phyloP scores from a whole-genome alignment of 2,888 invertebrate species.

The Tiphia femorata region DNA sequence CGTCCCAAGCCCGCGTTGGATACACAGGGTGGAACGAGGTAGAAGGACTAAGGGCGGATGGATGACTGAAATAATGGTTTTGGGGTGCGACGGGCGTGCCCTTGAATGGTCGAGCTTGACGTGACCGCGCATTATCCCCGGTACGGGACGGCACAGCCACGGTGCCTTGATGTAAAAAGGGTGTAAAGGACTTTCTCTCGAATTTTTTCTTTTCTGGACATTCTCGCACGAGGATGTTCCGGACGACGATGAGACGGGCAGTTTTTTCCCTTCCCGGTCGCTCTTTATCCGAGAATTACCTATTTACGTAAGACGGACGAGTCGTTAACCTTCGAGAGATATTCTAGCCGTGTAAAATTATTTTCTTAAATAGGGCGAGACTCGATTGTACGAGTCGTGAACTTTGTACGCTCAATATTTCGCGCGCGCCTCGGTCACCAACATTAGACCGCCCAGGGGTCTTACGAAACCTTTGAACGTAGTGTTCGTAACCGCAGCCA shows the following conservation, averaged over 20 bases:
- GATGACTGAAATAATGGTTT: slow-evolving; percentile 6
- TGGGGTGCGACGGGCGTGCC: slow-evolving; percentile 10
- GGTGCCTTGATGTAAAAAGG: slow-evolving; percentile 11
- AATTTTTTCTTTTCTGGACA: background rate
- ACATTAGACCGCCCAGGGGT: too few relatives aligned
- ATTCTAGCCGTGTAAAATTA: too few relatives aligned
- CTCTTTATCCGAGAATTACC: background rate
- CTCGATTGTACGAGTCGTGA: too few relatives aligned
- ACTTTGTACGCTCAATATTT: too few relatives aligned
- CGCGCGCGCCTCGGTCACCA: too few relatives aligned
- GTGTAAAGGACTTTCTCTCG: slow-evolving; percentile 7
- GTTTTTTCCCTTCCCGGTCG: background rate
- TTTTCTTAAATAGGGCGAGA: too few relatives aligned
- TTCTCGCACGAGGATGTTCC: background rate
- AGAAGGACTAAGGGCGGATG: background rate
- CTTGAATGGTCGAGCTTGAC: slow-evolving; percentile 20
- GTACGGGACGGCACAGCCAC: slow-evolving; percentile 18
- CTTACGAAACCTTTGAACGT: too few relatives aligned
- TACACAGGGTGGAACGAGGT: background rate
- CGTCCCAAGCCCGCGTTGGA: background rate
- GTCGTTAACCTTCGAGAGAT: too few relatives aligned
- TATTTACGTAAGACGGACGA: too few relatives aligned
- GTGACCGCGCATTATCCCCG: slow-evolving; percentile 30
- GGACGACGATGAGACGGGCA: background rate
- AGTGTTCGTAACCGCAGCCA: too few relatives aligned